Conservation (phyloP, 2,113 vertebrate species). For the Ibidorhyncha struthersii region DNA sequence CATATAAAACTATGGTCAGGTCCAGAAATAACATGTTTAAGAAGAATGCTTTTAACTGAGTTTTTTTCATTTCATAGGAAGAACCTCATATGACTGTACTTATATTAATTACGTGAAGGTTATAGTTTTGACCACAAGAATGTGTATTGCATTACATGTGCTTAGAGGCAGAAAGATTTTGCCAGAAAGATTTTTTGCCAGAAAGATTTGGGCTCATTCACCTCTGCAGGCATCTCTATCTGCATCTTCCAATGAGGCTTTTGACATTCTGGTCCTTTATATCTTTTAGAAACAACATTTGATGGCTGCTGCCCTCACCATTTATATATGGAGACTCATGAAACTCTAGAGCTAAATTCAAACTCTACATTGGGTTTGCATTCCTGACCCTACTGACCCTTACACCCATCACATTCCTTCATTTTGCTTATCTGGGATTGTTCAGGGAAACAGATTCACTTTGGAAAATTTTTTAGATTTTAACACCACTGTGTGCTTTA, state of each 20-base stretch:
- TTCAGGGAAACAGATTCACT: neutral
- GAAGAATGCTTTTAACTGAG: neutral
- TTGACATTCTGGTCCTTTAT: neutral
- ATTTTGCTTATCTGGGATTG: neutral
- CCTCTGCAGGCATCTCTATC: neutral
- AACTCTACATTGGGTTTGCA: neutral
- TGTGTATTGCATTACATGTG: neutral
- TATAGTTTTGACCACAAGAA: neutral
- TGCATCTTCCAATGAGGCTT: neutral
- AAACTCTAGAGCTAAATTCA: neutral
- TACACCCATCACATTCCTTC: neutral
- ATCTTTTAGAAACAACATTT: neutral
- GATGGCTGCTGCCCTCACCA: neutral
- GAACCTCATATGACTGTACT: neutral
- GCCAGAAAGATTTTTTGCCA: neutral
- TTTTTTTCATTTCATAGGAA: neutral
- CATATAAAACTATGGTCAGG: neutral
- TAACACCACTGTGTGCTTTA: neutral
- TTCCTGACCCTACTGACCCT: accelerated
- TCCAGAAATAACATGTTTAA: neutral
- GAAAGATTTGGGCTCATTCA: neutral
- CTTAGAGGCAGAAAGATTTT: neutral
- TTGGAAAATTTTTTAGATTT: neutral
- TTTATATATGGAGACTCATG: neutral
- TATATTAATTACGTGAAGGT: neutral